A percentile compares a stretch with the other conserved stretches of the same genome.
These are phyloP conservation scores for Poeciliopsis retropinna DNA, from an alignment of 2,113 vertebrate species.

Conservation along the genomic window DNA sequence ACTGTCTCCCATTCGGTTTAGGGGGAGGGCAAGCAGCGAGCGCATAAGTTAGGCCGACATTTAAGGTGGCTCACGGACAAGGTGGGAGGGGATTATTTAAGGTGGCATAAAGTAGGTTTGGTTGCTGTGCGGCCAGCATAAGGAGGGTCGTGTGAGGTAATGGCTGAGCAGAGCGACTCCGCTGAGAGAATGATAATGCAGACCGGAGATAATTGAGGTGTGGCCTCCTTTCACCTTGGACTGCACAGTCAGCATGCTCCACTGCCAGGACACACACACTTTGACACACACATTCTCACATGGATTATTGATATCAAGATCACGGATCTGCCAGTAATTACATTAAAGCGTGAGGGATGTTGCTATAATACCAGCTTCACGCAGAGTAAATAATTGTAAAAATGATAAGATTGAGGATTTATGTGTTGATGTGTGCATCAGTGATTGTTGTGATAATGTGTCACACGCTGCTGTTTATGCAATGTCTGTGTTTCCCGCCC, in stretches of 20 bases:
- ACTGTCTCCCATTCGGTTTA: conserved; percentile 73
- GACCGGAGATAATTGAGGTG: conserved; percentile 38
- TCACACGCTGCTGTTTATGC: background rate
- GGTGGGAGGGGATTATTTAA: conserved; percentile 64
- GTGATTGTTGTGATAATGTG: background rate
- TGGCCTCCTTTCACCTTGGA: conserved; percentile 55
- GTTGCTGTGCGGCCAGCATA: conserved; percentile 15
- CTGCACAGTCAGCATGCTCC: conserved; percentile 60
- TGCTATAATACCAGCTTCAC: conserved; percentile 24
- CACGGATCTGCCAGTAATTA: conserved; percentile 53
- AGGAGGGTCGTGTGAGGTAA: conserved; percentile 50
- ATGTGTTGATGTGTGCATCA: conserved; percentile 5
- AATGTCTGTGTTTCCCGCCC: background rate
- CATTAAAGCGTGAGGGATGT: conserved; percentile 48
- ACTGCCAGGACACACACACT: conserved; percentile 31
- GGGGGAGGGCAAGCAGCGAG: conserved; percentile 67
- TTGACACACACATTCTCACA: conserved; percentile 19
- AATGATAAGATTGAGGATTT: conserved; percentile 34
- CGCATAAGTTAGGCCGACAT: conserved; percentile 61
- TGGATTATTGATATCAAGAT: conserved; percentile 54
- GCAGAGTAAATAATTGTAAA: conserved; percentile 42
- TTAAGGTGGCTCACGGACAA: conserved; percentile 63
- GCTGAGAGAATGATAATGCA: conserved; percentile 33
- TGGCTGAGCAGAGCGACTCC: background rate
- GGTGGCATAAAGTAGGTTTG: conserved; percentile 56